Evolutionary conservation across 1,140 invertebrate genomes (phyloP).

Genomic region (Metaphire vulgaris): DNA sequence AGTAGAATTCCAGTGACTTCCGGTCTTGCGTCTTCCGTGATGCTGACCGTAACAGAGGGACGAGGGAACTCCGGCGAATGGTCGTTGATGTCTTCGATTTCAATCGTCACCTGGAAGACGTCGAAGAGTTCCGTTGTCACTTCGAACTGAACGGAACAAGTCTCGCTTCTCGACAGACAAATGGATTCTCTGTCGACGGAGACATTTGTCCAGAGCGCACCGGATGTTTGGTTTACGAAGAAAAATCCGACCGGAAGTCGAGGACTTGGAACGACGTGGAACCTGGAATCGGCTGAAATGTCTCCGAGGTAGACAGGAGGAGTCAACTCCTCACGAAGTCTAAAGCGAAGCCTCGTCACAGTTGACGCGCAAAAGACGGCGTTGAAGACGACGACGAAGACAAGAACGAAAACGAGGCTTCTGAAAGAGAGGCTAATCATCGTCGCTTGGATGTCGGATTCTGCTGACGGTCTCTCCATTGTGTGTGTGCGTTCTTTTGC

Average conservation of each 20-base stretch:
- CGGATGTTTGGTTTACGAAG: not conserved
- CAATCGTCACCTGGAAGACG: constrained; percentile 7
- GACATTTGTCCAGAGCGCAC: not conserved
- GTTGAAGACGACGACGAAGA: no score
- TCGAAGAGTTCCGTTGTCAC: constrained; percentile 8
- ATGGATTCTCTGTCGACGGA: constrained; percentile 12
- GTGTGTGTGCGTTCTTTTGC: no score
- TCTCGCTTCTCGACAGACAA: not conserved
- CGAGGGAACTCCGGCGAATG: constrained; percentile 20
- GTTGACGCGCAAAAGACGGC: no score
- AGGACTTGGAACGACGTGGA: not conserved
- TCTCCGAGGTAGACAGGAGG: not conserved
- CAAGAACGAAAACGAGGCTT: no score
- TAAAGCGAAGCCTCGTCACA: not conserved
- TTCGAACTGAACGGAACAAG: not conserved
- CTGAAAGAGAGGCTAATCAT: no score
- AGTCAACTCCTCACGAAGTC: not conserved
- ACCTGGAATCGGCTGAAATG: not conserved
- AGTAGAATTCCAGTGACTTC: constrained; percentile 26
- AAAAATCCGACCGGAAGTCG: not conserved
- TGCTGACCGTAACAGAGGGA: not conserved
- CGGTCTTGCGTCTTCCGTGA: constrained; percentile 16
- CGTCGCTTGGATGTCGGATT: no score
- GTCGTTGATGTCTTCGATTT: constrained; percentile 28
- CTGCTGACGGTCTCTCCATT: no score